A percentile compares a stretch with the other conserved stretches of the same genome.
Conservation (phyloP, 2,113 vertebrate genomes). For the Scatophagus argus region DNA sequence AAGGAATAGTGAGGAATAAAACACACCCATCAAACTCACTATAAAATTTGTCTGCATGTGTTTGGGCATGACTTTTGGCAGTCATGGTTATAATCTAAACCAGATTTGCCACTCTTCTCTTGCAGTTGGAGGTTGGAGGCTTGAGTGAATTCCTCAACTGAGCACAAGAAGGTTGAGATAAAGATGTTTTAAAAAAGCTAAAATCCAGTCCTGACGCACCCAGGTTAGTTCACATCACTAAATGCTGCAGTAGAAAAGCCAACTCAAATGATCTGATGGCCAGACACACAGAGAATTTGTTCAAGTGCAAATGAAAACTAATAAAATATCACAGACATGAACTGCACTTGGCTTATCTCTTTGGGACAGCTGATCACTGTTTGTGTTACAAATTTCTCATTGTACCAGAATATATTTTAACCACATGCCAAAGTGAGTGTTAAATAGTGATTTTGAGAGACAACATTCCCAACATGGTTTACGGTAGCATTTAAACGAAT, state of each 20-base stretch:
- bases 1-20: slow-evolving; percentile 56
- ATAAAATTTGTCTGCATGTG: slow-evolving; percentile 56
- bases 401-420: slow-evolving; percentile 13
- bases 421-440: slow-evolving; percentile 47
- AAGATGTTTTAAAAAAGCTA: slow-evolving; percentile 27
- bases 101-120: slow-evolving; percentile 58
- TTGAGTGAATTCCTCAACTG: slow-evolving; percentile 34
- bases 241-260: slow-evolving; percentile 37
- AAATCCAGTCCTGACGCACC: slow-evolving; percentile 26
- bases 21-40: slow-evolving; percentile 37
- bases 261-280: slow-evolving; percentile 45
- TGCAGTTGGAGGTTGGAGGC: slow-evolving; percentile 40
- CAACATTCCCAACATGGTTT: slow-evolving; percentile 9
- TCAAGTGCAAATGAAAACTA: slow-evolving; percentile 50
- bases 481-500: slow-evolving; percentile 20
- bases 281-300: slow-evolving; percentile 51
- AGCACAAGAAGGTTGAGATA: slow-evolving; percentile 25
- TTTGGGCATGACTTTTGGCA: slow-evolving; percentile 55
- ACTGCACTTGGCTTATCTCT: slow-evolving; percentile 13
- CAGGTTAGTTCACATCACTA: slow-evolving; percentile 36
- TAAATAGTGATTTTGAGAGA: slow-evolving; percentile 28
- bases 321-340: slow-evolving; percentile 35
- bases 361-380: not conserved
- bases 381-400: not conserved
- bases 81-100: slow-evolving; percentile 60